Conservation (phyloP, 2,113 vertebrate genomes). For the Sapayoa aenigma region DNA sequence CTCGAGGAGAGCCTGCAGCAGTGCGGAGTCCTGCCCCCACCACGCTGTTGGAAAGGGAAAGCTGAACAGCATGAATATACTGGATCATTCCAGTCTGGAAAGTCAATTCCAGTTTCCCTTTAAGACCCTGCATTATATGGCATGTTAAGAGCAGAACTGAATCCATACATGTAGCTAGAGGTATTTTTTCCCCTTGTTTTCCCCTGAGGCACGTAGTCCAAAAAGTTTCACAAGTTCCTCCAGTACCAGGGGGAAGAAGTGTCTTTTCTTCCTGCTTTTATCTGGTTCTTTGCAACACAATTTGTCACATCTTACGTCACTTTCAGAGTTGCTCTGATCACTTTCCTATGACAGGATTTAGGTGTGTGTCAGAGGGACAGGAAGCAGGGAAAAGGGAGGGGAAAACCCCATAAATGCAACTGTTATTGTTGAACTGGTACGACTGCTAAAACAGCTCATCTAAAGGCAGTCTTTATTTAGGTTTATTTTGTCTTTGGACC, state of each 20-base stretch:
- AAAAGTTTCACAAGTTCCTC: background rate
- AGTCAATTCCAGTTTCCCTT: background rate
- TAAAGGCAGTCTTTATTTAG: background rate
- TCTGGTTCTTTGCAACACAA: background rate
- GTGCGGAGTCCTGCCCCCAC: background rate
- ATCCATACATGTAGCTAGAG: accelerated
- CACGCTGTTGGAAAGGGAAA: accelerated
- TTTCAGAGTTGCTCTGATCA: background rate
- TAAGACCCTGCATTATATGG: background rate
- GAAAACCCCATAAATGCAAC: background rate
- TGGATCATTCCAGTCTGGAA: background rate
- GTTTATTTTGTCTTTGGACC: background rate
- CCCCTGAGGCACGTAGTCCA: background rate
- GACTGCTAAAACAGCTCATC: background rate
- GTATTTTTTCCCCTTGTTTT: background rate
- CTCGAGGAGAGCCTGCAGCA: background rate
- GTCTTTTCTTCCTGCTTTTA: background rate
- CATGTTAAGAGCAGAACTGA: background rate
- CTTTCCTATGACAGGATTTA: background rate
- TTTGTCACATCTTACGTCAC: accelerated
- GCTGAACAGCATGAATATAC: accelerated
- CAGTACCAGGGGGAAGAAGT: background rate
- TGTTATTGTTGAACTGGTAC: background rate
- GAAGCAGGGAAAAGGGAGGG: background rate
- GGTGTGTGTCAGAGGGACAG: background rate